phyloP scores from a whole-genome alignment of 2,113 vertebrate genomes.

The rabbit (Oryctolagus cuniculus) region mOryCun1.1 NC_091445.1:16758501-16759000 shows the following conservation, averaged over 20 bases:
- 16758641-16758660: background rate
- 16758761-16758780: background rate
- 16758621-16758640: no score
- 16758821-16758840: conserved; percentile 33
- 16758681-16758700: conserved; percentile 7
- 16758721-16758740: conserved; percentile 25
- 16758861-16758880: conserved; percentile 1
- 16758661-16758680: conserved; percentile 26
- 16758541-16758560: no score
- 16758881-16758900: background rate
- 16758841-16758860: conserved; percentile 39
- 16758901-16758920: background rate
- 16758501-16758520: no score
- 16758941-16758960: no score
- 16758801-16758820: conserved; percentile 10
- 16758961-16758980: no score
- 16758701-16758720: conserved; percentile 19
- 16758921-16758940: no score
- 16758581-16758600: no score
- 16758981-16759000: no score
- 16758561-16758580: no score
- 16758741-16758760: conserved; percentile 53
- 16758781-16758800: background rate
- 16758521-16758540: no score
- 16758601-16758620: no score